Conservation (phyloP, 2,888 invertebrate genomes). For the Cynaeus angustus region DNA sequence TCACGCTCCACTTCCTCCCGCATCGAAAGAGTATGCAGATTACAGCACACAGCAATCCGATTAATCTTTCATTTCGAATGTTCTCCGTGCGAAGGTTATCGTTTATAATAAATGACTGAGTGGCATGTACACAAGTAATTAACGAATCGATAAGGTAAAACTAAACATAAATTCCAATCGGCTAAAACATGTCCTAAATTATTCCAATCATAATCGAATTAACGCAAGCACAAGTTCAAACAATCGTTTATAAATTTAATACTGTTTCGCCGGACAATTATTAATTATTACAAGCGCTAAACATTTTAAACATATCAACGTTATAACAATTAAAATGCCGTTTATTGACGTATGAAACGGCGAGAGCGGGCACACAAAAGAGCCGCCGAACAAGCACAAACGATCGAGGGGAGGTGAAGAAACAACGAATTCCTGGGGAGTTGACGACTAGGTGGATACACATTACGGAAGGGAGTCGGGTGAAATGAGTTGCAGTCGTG, state of each 20-base stretch:
- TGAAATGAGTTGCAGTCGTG: conserved; percentile 38
- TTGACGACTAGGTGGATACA: conserved; percentile 24
- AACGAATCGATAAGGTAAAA: conserved; percentile 41
- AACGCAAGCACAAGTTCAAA: conserved; percentile 45
- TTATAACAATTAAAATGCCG: conserved; percentile 40
- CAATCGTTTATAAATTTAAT: conserved; percentile 41
- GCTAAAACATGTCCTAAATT: conserved; percentile 43
- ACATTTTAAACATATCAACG: conserved; percentile 29
- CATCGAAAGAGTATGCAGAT: conserved; percentile 3
- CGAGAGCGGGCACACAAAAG: conserved; percentile 32
- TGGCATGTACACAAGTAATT: conserved; percentile 45
- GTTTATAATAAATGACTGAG: conserved; percentile 38
- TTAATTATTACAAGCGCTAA: conserved; percentile 26
- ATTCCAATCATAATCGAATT: conserved; percentile 49
- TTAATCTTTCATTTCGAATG: conserved; percentile 33
- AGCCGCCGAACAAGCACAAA: conserved; percentile 28
- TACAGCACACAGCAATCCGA: background rate
- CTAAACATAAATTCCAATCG: conserved; percentile 44
- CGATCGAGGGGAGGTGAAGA: conserved; percentile 32
- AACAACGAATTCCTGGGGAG: conserved; percentile 32
- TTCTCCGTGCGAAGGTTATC: conserved; percentile 23
- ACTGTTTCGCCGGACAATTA: conserved; percentile 33
- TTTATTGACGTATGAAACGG: conserved; percentile 29
- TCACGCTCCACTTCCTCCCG: background rate
- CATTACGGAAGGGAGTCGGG: conserved; percentile 32